Conservation (phyloP, 2,888 invertebrate species). For the Chrysina gloriosa region DNA sequence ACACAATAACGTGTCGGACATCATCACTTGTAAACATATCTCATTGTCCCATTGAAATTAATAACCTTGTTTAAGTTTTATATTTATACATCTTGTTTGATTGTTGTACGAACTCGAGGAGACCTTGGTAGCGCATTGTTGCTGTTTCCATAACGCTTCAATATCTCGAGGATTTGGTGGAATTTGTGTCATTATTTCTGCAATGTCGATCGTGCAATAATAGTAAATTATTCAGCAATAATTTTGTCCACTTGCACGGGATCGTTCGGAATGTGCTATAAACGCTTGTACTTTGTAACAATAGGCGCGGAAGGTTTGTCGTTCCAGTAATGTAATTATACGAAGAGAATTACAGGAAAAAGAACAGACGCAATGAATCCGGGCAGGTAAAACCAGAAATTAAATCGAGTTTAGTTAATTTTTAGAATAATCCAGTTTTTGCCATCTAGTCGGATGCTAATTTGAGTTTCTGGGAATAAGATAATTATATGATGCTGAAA, state of each 20-base stretch:
- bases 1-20: too few species aligned
- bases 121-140: background rate
- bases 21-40: background rate
- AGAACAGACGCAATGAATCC: too few species aligned
- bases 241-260: background rate
- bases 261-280: background rate
- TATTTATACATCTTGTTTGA: background rate
- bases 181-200: background rate
- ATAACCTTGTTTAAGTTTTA: background rate
- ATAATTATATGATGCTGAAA: too few species aligned
- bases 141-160: background rate
- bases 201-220: constrained; percentile 1
- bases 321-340: too few species aligned
- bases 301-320: background rate
- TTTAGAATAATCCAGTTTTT: too few species aligned
- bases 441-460: too few species aligned
- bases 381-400: too few species aligned
- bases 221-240: background rate
- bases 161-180: background rate
- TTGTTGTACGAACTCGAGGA: background rate
- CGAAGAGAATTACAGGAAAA: too few species aligned
- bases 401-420: too few species aligned
- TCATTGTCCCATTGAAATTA: background rate
- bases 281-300: background rate
- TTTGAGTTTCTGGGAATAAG: too few species aligned